Conservation (phyloP, 2,113 vertebrate genomes). For the Toxostoma redivivum region DNA sequence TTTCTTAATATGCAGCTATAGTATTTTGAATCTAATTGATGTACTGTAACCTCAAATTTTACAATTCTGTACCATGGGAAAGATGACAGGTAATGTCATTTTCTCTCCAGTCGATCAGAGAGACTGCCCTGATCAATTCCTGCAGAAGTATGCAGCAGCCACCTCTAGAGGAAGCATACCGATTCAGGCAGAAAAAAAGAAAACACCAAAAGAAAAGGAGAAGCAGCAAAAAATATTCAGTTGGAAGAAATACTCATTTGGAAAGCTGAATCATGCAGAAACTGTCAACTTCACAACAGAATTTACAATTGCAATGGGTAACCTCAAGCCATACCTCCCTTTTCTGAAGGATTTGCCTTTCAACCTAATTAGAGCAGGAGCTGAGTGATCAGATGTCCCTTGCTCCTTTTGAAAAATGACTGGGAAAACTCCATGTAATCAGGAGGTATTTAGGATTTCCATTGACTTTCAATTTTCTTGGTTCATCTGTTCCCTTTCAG, state of each 20-base stretch:
- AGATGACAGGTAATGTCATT: background rate
- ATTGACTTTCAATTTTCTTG: constrained; percentile 45
- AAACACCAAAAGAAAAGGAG: background rate
- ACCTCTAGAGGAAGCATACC: background rate
- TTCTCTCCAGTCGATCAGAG: background rate
- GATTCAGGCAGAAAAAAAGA: background rate
- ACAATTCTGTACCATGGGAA: background rate
- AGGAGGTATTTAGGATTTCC: constrained; percentile 46
- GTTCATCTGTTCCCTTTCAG: constrained; percentile 53
- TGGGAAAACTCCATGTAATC: constrained; percentile 21
- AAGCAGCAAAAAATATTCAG: background rate
- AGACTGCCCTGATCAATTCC: background rate
- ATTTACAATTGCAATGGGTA: background rate
- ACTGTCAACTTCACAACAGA: background rate
- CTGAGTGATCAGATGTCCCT: background rate
- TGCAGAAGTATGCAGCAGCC: background rate
- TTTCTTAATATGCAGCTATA: background rate
- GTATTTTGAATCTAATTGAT: constrained; percentile 4
- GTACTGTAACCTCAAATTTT: background rate
- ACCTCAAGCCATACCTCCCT: background rate
- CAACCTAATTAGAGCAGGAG: background rate
- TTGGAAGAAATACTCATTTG: background rate
- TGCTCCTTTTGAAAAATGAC: constrained; percentile 22
- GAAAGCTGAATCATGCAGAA: background rate
- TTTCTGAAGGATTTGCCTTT: background rate